Evolutionary conservation across 2,797 vertebrate genomes (phyloP).

Genomic region (Anguilla pacifica): DNA sequence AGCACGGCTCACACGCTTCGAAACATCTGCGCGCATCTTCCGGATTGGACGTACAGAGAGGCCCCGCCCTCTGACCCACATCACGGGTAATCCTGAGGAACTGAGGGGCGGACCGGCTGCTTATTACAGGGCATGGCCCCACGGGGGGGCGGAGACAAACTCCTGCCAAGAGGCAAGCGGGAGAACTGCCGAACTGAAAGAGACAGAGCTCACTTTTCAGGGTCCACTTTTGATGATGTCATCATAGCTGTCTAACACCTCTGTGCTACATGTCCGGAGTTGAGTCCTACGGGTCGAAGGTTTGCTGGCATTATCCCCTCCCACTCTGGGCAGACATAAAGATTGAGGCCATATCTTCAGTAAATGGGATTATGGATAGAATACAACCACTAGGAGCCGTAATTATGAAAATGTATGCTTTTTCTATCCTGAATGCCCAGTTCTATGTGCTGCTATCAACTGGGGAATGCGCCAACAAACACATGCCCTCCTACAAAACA

Average conservation of each 20-base stretch:
- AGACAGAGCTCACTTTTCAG: not conserved
- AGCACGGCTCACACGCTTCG: not conserved
- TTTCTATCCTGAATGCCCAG: no score
- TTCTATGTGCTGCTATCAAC: not conserved
- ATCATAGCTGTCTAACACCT: not conserved
- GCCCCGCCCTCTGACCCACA: not conserved
- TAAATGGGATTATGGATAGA: no score
- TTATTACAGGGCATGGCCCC: not conserved
- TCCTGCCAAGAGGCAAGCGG: no score
- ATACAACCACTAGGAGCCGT: not conserved
- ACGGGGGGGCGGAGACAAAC: not conserved
- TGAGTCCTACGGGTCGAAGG: no score
- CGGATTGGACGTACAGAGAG: not conserved
- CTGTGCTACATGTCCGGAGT: not conserved
- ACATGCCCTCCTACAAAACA: not conserved
- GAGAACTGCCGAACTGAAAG: not conserved
- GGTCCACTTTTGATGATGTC: slow-evolving; percentile 11
- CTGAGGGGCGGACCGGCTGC: not conserved
- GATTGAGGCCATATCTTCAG: no score
- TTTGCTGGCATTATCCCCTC: no score
- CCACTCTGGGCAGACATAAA: no score
- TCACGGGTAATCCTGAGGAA: not conserved
- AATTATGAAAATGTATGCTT: not conserved
- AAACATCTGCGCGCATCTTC: not conserved
- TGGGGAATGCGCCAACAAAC: not conserved